Conservation (phyloP, 1,140 invertebrate species). For the Conus betulinus region DNA sequence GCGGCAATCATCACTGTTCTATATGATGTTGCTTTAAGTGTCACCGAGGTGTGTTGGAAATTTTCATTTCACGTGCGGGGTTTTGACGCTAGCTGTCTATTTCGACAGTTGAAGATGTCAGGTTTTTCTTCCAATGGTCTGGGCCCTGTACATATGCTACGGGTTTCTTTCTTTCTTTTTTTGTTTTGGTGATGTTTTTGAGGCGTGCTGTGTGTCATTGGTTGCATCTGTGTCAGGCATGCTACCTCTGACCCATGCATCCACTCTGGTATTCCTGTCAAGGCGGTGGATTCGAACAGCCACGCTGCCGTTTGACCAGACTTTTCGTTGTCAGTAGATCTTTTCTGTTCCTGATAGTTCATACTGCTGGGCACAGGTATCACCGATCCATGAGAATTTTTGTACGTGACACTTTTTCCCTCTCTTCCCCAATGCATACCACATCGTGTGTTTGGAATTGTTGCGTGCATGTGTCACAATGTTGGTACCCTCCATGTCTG, state of each 20-base stretch:
- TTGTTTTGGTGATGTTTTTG: neutral
- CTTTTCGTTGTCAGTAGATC: neutral
- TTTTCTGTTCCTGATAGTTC: neutral
- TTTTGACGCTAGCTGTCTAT: neutral
- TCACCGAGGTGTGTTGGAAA: neutral
- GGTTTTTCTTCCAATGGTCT: neutral
- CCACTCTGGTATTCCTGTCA: neutral
- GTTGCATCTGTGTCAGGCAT: neutral
- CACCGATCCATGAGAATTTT: neutral
- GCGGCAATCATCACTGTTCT: neutral
- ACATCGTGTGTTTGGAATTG: neutral
- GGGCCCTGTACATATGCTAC: neutral
- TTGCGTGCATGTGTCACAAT: neutral
- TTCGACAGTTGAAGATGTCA: neutral
- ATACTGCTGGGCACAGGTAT: neutral
- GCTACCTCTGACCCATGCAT: neutral
- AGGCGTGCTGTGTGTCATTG: neutral
- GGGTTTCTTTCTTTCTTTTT: neutral
- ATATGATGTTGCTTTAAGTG: neutral
- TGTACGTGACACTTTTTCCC: neutral
- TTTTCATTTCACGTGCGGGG: neutral
- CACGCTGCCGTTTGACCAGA: neutral
- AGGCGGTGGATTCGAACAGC: neutral
- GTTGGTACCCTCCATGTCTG: neutral
- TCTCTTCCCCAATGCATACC: neutral